These are phyloP conservation scores for Antennarius maculatus DNA, from an alignment of 2,797 vertebrate species.

Conservation along the genomic window DNA sequence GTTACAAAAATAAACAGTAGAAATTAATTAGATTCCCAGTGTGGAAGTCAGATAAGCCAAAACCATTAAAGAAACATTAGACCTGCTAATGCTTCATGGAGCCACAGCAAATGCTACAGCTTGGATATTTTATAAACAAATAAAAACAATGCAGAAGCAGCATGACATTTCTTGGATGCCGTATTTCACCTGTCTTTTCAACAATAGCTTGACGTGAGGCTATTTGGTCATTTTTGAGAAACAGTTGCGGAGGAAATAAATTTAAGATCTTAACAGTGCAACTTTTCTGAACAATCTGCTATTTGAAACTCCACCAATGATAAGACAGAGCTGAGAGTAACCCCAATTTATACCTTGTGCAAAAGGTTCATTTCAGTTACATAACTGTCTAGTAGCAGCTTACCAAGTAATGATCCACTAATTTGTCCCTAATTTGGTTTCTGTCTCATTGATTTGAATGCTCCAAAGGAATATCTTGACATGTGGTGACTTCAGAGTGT, in stretches of 20 bases:
- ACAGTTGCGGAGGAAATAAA: not conserved
- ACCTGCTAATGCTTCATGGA: slow-evolving; percentile 63
- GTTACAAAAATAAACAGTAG: slow-evolving; percentile 69
- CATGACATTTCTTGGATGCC: slow-evolving; percentile 47
- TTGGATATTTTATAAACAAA: slow-evolving; percentile 62
- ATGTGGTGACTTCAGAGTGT: slow-evolving; percentile 12
- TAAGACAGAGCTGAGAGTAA: not conserved
- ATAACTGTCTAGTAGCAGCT: slow-evolving; percentile 35
- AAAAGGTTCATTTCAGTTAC: slow-evolving; percentile 22
- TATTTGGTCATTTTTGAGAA: not conserved
- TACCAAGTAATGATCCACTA: slow-evolving; percentile 30
- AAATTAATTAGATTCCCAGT: slow-evolving; percentile 62
- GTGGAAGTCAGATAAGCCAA: slow-evolving; percentile 78
- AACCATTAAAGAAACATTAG: slow-evolving; percentile 70
- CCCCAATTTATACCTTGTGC: slow-evolving; percentile 31
- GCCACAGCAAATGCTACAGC: slow-evolving; percentile 49
- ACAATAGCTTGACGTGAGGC: slow-evolving; percentile 44
- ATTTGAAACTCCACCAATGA: not conserved
- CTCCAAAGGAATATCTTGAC: slow-evolving; percentile 39
- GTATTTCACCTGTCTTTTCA: slow-evolving; percentile 47
- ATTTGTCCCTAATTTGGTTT: slow-evolving; percentile 31
- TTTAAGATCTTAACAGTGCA: slow-evolving; percentile 20
- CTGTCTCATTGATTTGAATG: slow-evolving; percentile 30
- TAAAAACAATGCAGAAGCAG: slow-evolving; percentile 41
- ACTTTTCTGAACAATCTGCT: not conserved